phyloP scores from a whole-genome alignment of 2,797 vertebrate species.

The Megalops cyprinoides region DNA sequence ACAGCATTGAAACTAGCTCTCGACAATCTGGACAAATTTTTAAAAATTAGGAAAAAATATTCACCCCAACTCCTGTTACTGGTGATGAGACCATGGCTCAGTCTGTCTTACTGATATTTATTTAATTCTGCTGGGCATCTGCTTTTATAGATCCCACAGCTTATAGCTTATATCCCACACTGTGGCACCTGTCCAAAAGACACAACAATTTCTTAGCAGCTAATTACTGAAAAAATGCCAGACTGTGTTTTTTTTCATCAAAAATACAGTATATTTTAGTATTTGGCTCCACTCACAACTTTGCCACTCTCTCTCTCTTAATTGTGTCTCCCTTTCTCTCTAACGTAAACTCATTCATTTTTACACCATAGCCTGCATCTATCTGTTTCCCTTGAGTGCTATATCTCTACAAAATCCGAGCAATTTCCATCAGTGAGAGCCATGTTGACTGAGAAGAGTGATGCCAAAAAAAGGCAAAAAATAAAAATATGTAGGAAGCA shows the following conservation, averaged over 20 bases:
- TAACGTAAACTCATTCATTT: neutral
- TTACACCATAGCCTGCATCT: neutral
- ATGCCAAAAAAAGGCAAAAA: too few relatives aligned
- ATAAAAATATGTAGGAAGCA: neutral
- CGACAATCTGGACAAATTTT: neutral
- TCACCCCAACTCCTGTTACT: too few relatives aligned
- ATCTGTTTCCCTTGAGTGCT: neutral
- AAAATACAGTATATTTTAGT: neutral
- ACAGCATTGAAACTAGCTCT: neutral
- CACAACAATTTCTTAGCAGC: neutral
- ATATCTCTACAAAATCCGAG: neutral
- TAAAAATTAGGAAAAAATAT: too few relatives aligned
- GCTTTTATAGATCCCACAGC: conserved; percentile 10
- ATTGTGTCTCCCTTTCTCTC: neutral
- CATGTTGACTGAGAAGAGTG: neutral
- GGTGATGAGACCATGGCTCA: neutral
- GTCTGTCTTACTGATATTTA: neutral
- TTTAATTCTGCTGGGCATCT: neutral
- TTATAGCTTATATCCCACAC: neutral
- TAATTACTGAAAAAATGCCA: conserved; percentile 16
- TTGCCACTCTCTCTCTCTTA: neutral
- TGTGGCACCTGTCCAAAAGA: conserved; percentile 9
- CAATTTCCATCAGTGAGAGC: neutral
- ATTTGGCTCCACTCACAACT: neutral
- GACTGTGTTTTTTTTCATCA: neutral